A percentile compares a stretch with the other conserved stretches of the same genome.
Conservation (phyloP, 2,888 invertebrate genomes). For the Muschampia plurimacula region DNA sequence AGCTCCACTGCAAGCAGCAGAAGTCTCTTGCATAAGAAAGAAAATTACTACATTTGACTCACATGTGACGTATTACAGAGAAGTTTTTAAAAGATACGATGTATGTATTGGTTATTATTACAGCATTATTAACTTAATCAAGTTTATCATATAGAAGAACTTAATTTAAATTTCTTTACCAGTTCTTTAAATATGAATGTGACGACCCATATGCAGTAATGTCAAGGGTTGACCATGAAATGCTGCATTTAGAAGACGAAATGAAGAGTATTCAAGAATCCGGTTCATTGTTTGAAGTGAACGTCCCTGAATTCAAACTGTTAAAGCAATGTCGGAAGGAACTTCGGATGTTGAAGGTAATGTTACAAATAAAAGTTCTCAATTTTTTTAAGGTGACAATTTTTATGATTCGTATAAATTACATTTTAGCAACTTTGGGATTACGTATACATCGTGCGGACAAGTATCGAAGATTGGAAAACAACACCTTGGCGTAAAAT, state of each 20-base stretch:
- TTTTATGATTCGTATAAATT: background rate
- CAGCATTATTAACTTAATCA: background rate
- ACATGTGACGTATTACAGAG: slow-evolving; percentile 93
- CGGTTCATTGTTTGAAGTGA: slow-evolving; percentile 97
- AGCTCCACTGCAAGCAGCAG: slow-evolving; percentile 96
- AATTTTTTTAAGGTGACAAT: background rate
- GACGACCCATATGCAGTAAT: slow-evolving; percentile 90
- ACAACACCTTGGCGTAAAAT: slow-evolving; percentile 98
- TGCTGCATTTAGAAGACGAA: slow-evolving; percentile 92
- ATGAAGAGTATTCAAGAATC: slow-evolving; percentile 95
- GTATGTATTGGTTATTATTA: slow-evolving; percentile 51
- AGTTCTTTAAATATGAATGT: slow-evolving; percentile 91
- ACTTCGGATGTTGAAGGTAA: slow-evolving; percentile 93
- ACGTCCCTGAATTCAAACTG: slow-evolving; percentile 97
- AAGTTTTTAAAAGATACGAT: slow-evolving; percentile 92
- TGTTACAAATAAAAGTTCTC: background rate
- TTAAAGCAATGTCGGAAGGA: slow-evolving; percentile 97
- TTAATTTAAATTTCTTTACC: slow-evolving; percentile 35
- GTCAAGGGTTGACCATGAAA: slow-evolving; percentile 92
- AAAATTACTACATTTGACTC: slow-evolving; percentile 94
- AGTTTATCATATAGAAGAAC: background rate
- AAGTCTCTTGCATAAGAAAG: slow-evolving; percentile 95
- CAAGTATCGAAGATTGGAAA: slow-evolving; percentile 98
- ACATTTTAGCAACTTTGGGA: slow-evolving; percentile 96
- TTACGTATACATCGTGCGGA: slow-evolving; percentile 95